Conservation (phyloP, 2,888 invertebrate species). For the Notocelia uddmanniana region DNA sequence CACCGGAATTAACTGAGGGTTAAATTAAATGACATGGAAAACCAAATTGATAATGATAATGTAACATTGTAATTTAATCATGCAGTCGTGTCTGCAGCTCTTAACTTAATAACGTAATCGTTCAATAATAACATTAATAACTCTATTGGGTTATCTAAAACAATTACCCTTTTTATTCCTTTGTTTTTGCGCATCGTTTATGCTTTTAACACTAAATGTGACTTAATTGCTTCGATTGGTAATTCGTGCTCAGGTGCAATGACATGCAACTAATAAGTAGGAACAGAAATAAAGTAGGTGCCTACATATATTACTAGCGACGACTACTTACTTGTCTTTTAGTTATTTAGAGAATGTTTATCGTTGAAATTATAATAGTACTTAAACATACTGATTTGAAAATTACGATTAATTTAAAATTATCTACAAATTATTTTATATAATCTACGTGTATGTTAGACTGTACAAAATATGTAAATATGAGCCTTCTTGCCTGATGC, state of each 20-base stretch:
- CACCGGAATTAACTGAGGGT: slow-evolving; percentile 13
- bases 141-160: slow-evolving; percentile 33
- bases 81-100: slow-evolving; percentile 20
- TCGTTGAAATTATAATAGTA: not conserved
- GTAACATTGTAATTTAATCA: slow-evolving; percentile 22
- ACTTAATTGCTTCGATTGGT: slow-evolving; percentile 6
- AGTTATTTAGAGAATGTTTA: not conserved
- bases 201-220: slow-evolving; percentile 10
- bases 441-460: too few species aligned
- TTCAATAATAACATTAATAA: slow-evolving; percentile 34
- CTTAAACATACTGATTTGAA: not conserved
- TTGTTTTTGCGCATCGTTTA: slow-evolving; percentile 15
- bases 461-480: too few species aligned
- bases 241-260: slow-evolving; percentile 7
- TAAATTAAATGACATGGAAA: slow-evolving; percentile 26
- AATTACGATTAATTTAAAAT: not conserved
- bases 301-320: not conserved
- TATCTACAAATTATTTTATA: too few species aligned
- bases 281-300: too few species aligned
- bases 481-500: too few species aligned
- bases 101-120: slow-evolving; percentile 34
- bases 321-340: not conserved
- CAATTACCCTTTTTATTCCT: slow-evolving; percentile 18
- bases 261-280: not conserved
- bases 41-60: slow-evolving; percentile 10